These are phyloP conservation scores for Taenioides sp. DNA, from an alignment of 2,797 vertebrate genomes.

Conservation along the genomic window DNA sequence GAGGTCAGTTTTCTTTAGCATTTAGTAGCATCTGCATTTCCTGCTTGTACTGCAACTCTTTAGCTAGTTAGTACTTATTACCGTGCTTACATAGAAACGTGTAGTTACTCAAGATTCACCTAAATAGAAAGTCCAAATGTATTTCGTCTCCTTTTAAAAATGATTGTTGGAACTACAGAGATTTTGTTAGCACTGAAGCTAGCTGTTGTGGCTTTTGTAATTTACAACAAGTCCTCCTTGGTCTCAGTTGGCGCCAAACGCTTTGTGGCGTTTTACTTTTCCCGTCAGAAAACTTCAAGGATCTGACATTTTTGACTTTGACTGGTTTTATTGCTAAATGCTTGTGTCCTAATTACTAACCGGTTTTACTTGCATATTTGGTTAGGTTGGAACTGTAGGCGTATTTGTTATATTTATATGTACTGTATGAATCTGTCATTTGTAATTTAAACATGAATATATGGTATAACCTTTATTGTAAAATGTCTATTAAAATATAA, in stretches of 20 bases:
- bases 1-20: slow-evolving; percentile 76
- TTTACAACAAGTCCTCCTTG: not conserved
- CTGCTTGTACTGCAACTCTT: not conserved
- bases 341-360: too few relatives aligned
- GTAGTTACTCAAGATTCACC: not conserved
- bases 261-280: not conserved
- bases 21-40: not conserved
- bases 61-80: too few relatives aligned
- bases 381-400: too few relatives aligned
- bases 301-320: too few relatives aligned
- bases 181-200: not conserved
- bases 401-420: too few relatives aligned
- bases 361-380: too few relatives aligned
- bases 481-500: too few relatives aligned
- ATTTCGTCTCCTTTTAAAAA: not conserved
- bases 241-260: not conserved
- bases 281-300: not conserved
- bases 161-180: not conserved
- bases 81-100: not conserved
- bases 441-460: not conserved
- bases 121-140: not conserved
- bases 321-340: too few relatives aligned
- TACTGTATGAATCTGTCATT: not conserved
- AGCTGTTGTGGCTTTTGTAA: not conserved
- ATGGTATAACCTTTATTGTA: too few relatives aligned